phyloP scores from a whole-genome alignment of 2,797 vertebrate genomes.

The Knipowitschia caucasica region DNA sequence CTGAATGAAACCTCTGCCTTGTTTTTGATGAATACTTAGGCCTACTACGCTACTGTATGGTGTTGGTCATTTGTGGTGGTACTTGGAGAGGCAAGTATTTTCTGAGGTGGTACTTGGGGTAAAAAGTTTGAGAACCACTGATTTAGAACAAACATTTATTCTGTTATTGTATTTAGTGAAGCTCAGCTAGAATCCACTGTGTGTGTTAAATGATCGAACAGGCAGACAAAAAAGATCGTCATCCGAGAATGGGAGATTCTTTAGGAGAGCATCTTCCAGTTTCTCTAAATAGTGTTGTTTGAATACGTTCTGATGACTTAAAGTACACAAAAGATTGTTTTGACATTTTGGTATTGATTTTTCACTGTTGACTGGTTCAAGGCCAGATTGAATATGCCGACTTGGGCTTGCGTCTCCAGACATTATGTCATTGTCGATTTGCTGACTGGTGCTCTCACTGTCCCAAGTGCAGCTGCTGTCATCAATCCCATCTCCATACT shows the following conservation, averaged over 20 bases:
- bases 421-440: not conserved
- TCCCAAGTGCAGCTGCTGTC: not conserved
- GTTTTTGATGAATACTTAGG: too few relatives aligned
- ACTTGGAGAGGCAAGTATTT: too few relatives aligned
- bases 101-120: too few relatives aligned
- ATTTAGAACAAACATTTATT: too few relatives aligned
- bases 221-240: conserved; percentile 50
- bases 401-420: conserved; percentile 5
- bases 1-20: too few relatives aligned
- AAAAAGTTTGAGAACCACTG: too few relatives aligned
- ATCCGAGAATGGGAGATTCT: conserved; percentile 54
- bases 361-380: not conserved
- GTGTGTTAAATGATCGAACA: conserved; percentile 28
- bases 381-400: conserved; percentile 11
- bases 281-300: conserved; percentile 28
- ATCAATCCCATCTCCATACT: conserved; percentile 1
- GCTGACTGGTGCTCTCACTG: not conserved
- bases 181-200: not conserved
- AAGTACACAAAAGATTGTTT: not conserved
- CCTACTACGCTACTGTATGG: too few relatives aligned
- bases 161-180: not conserved
- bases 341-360: conserved; percentile 9
- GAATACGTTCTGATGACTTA: not conserved
- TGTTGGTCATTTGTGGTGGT: too few relatives aligned
- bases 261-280: conserved; percentile 53